These are phyloP conservation scores for Sicus ferrugineus DNA, from an alignment of 2,888 invertebrate species.

Conservation along the genomic window DNA sequence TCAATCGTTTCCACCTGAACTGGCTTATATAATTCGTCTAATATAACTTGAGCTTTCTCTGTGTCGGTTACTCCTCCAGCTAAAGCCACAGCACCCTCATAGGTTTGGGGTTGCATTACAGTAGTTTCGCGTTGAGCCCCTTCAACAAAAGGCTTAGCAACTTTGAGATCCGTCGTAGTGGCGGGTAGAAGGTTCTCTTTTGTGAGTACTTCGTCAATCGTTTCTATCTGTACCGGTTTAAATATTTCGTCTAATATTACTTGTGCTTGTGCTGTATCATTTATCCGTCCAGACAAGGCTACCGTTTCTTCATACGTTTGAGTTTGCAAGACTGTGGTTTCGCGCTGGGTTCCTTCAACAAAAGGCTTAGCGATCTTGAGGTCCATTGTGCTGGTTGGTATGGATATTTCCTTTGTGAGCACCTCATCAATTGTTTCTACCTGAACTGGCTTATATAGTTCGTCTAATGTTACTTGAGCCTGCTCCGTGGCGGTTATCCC, in stretches of 20 bases:
- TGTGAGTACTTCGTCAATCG: constrained; percentile 40
- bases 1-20: constrained; percentile 41
- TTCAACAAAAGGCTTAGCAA: constrained; percentile 43
- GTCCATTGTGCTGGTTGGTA: constrained; percentile 30
- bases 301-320: not conserved
- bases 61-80: constrained; percentile 10
- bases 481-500: not conserved
- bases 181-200: constrained; percentile 45
- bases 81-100: constrained; percentile 39
- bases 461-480: constrained; percentile 38
- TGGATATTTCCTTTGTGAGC: constrained; percentile 47
- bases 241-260: constrained; percentile 42
- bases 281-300: not conserved
- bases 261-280: constrained; percentile 34
- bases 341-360: constrained; percentile 43
- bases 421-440: constrained; percentile 40
- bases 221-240: constrained; percentile 44
- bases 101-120: constrained; percentile 43
- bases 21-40: constrained; percentile 44
- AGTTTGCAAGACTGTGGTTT: constrained; percentile 43
- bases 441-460: constrained; percentile 43
- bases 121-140: constrained; percentile 44
- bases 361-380: constrained; percentile 41
- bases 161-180: constrained; percentile 15
- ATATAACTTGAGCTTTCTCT: constrained; percentile 38